Percentiles rank a stretch among this genome's conserved stretches.
Evolutionary conservation across 2,113 vertebrate genomes (phyloP).

Genomic region (Nycticryphes semicollaris): DNA sequence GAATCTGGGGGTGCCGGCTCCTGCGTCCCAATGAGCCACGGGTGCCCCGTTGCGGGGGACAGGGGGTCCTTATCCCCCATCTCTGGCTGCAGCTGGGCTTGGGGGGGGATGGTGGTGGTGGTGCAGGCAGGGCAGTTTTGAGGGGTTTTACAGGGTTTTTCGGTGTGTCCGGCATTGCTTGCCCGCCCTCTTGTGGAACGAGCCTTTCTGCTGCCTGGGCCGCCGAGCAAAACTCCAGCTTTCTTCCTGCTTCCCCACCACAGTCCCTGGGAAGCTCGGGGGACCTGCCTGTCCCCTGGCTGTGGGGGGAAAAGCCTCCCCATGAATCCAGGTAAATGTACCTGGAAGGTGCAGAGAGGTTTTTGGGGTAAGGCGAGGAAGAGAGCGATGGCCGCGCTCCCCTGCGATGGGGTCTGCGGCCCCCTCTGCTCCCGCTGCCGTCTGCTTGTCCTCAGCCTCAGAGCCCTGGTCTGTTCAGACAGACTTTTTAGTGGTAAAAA

Average conservation of each 20-base stretch:
- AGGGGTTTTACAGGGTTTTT: not conserved
- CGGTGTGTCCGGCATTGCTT: not conserved
- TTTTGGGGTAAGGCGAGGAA: not conserved
- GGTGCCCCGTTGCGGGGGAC: rapidly evolving
- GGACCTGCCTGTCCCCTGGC: not conserved
- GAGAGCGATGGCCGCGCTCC: rapidly evolving
- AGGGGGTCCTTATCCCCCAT: rapidly evolving
- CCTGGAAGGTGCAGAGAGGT: not conserved
- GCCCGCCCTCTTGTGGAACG: constrained; percentile 31
- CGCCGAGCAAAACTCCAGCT: rapidly evolving
- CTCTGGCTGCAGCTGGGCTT: not conserved
- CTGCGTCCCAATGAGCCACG: rapidly evolving
- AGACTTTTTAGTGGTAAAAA: not conserved
- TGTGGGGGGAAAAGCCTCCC: no score
- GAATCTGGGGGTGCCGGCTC: not conserved
- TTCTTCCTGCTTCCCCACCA: rapidly evolving
- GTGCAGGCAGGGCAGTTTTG: not conserved
- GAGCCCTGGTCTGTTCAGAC: not conserved
- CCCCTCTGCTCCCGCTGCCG: not conserved
- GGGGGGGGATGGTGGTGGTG: not conserved
- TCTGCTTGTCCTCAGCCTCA: not conserved
- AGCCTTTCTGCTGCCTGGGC: not conserved
- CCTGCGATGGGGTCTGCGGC: not conserved
- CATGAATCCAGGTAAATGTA: rapidly evolving
- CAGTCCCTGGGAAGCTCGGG: no score